phyloP scores from a whole-genome alignment of 2,797 vertebrate genomes.

The Micromesistius poutassou region DNA sequence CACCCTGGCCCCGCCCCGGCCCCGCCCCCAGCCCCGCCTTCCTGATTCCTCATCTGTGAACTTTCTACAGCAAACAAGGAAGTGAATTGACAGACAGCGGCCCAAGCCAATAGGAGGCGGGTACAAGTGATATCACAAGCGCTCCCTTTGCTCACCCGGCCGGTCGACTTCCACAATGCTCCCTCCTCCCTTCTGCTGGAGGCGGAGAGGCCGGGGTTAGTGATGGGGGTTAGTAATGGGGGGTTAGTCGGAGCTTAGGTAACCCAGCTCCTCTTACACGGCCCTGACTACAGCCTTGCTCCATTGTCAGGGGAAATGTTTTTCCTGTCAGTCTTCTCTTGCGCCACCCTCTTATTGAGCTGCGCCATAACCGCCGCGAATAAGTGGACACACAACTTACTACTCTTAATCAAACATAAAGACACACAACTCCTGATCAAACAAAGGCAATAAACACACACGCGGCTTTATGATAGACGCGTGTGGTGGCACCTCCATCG shows the following conservation, averaged over 20 bases:
- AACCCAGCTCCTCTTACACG: conserved; percentile 40
- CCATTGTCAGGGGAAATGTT: background rate
- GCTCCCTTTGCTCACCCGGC: conserved; percentile 31
- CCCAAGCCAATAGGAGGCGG: conserved; percentile 65
- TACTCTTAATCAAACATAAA: no score
- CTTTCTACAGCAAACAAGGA: conserved; percentile 72
- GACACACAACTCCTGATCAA: no score
- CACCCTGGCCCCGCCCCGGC: conserved; percentile 18
- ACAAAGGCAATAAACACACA: no score
- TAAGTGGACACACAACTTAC: background rate
- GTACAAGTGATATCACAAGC: conserved; percentile 20
- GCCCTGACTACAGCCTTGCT: conserved; percentile 26
- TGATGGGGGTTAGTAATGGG: background rate
- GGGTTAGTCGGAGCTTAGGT: background rate
- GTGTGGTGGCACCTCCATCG: no score
- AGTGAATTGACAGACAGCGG: conserved; percentile 74
- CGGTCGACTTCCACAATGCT: conserved; percentile 46
- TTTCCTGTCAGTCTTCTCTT: background rate
- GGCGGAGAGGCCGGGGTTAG: background rate
- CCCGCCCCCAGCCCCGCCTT: conserved; percentile 10
- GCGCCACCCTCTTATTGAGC: background rate
- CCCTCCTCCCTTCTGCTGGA: conserved; percentile 35
- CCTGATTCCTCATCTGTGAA: conserved; percentile 54
- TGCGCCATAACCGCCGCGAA: background rate
- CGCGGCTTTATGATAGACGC: no score